Evolutionary conservation across 2,888 invertebrate genomes (phyloP).

Genomic region (Diachrysia chrysitis): DNA sequence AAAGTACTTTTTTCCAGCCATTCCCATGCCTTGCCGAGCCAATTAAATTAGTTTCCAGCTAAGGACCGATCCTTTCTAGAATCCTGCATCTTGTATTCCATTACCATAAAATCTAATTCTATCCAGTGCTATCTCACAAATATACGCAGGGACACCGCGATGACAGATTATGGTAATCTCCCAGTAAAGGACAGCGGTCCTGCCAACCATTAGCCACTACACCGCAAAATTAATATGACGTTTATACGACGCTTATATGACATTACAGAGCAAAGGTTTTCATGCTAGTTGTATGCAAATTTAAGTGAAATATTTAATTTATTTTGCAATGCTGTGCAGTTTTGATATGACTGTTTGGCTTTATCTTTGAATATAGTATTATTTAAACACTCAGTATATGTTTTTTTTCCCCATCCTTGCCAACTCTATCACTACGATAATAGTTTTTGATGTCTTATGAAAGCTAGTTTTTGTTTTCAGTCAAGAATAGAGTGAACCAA

Average conservation of each 20-base stretch:
- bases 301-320: slow-evolving; percentile 14
- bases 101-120: slow-evolving; percentile 1
- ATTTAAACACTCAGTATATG: too few species aligned
- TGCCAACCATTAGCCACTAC: slow-evolving; percentile 19
- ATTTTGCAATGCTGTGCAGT: slow-evolving; percentile 16
- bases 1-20: not conserved
- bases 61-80: not conserved
- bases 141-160: slow-evolving; percentile 37
- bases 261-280: not conserved
- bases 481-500: too few species aligned
- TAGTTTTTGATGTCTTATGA: too few species aligned
- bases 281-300: slow-evolving; percentile 24
- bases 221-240: slow-evolving; percentile 45
- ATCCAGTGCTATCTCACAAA: not conserved
- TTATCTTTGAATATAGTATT: not conserved
- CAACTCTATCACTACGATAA: too few species aligned
- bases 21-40: too few species aligned
- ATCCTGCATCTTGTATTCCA: not conserved
- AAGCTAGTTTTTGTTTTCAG: too few species aligned
- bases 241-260: slow-evolving; percentile 34
- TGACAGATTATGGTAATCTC: slow-evolving; percentile 67
- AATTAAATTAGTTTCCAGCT: not conserved
- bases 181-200: slow-evolving; percentile 46
- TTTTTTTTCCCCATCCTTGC: not conserved
- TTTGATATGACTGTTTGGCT: not conserved